Percentiles rank a stretch among this genome's conserved stretches.
Evolutionary conservation across 2,888 invertebrate genomes (phyloP).

Genomic region (Calliopum simillimum): DNA sequence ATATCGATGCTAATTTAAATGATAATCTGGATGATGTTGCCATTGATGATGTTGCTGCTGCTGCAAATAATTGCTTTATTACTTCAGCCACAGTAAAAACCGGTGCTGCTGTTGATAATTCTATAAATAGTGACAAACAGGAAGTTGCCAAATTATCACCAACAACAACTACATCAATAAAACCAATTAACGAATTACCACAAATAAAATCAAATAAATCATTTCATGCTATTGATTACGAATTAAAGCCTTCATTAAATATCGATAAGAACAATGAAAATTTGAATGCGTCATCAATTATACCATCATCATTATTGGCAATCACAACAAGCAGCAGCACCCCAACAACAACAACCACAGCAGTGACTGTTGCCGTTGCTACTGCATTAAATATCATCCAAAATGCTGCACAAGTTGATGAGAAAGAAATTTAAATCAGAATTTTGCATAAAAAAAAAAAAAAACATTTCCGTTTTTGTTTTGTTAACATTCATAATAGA

Average conservation of each 20-base stretch:
- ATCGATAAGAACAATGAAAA: conserved; percentile 31
- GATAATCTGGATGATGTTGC: neutral
- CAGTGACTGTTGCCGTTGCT: conserved; percentile 34
- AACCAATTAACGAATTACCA: neutral
- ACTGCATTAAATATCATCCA: conserved; percentile 44
- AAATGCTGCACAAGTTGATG: conserved; percentile 40
- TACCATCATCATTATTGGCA: conserved; percentile 29
- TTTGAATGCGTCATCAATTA: conserved; percentile 29
- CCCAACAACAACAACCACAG: neutral
- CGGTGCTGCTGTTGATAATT: neutral
- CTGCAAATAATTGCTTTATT: conserved; percentile 13
- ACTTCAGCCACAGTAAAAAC: neutral
- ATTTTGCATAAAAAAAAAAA: neutral
- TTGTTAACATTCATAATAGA: conserved; percentile 6
- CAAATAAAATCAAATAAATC: conserved; percentile 7
- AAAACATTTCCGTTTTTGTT: neutral
- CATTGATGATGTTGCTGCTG: conserved; percentile 38
- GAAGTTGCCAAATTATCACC: conserved; percentile 17
- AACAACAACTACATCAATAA: conserved; percentile 33
- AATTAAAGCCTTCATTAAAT: conserved; percentile 32
- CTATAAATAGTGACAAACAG: neutral
- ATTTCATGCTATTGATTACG: conserved; percentile 19
- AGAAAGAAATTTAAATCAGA: conserved; percentile 50
- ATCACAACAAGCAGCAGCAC: neutral
- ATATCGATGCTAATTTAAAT: conserved; percentile 13